phyloP scores from a whole-genome alignment of 2,113 vertebrate species.

The Odontophorus gujanensis region DNA sequence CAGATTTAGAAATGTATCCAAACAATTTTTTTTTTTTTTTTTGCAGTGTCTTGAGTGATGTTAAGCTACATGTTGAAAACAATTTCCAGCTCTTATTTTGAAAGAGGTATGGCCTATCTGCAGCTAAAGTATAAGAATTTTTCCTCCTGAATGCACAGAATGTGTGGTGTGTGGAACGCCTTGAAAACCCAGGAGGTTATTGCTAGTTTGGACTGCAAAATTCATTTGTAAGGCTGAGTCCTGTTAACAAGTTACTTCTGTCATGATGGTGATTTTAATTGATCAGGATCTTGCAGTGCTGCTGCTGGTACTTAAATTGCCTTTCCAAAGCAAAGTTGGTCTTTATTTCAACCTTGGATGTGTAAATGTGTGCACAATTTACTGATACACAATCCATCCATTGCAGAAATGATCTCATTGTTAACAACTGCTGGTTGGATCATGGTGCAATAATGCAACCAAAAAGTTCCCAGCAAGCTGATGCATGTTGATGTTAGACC shows the following conservation, averaged over 20 bases:
- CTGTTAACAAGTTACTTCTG: neutral
- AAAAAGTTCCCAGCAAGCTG: neutral
- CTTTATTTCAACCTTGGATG: neutral
- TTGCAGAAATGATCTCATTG: neutral
- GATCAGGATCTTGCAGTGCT: neutral
- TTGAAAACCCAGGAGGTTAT: neutral
- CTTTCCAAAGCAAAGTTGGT: neutral
- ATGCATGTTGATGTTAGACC: neutral
- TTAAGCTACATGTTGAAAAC: too few relatives aligned
- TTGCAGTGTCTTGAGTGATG: neutral
- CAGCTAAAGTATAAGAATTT: neutral
- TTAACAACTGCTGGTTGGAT: neutral
- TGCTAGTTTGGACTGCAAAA: neutral
- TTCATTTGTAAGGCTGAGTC: neutral
- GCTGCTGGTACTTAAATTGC: neutral
- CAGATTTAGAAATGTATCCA: neutral
- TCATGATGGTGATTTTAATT: neutral
- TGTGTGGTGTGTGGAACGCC: neutral
- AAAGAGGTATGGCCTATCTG: neutral
- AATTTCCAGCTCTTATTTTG: neutral
- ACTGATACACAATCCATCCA: neutral
- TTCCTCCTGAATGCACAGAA: neutral
- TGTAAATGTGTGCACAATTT: rapidly evolving
- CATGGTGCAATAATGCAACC: neutral
- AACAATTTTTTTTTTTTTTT: neutral